Percentiles rank a stretch among this genome's conserved stretches.
phyloP scores from a whole-genome alignment of 2,888 invertebrate species.

The Phalera bucephala region DNA sequence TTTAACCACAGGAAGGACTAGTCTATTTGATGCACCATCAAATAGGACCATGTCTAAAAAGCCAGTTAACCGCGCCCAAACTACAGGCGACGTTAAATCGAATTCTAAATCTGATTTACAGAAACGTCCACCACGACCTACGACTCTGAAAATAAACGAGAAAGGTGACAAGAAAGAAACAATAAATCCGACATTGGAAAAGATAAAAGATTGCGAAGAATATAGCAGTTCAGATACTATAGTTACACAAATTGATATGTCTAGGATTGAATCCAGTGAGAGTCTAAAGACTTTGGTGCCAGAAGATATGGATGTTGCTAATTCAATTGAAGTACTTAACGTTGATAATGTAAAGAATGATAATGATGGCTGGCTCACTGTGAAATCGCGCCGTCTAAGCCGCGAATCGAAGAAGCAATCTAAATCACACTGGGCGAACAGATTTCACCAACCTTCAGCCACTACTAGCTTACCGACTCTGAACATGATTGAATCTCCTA shows the following conservation, averaged over 20 bases:
- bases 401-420: slow-evolving; percentile 82
- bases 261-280: slow-evolving; percentile 75
- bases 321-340: slow-evolving; percentile 77
- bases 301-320: slow-evolving; percentile 65
- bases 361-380: slow-evolving; percentile 94
- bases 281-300: slow-evolving; percentile 75
- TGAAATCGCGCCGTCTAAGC: slow-evolving; percentile 87
- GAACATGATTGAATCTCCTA: slow-evolving; percentile 78
- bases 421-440: slow-evolving; percentile 87
- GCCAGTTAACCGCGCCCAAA: slow-evolving; percentile 44
- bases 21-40: slow-evolving; percentile 62
- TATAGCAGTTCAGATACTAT: slow-evolving; percentile 84
- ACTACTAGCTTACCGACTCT: slow-evolving; percentile 92
- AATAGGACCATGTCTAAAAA: slow-evolving; percentile 48
- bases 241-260: slow-evolving; percentile 69
- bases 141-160: slow-evolving; percentile 60
- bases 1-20: slow-evolving; percentile 73
- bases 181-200: slow-evolving; percentile 44
- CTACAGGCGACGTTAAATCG: slow-evolving; percentile 59
- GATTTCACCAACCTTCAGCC: slow-evolving; percentile 92
- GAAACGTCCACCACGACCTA: slow-evolving; percentile 57
- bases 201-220: slow-evolving; percentile 61
- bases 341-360: slow-evolving; percentile 61
- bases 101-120: slow-evolving; percentile 52
- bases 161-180: slow-evolving; percentile 56